Evolutionary conservation across 2,797 vertebrate species (phyloP).

Genomic region (Coilia nasus): DNA sequence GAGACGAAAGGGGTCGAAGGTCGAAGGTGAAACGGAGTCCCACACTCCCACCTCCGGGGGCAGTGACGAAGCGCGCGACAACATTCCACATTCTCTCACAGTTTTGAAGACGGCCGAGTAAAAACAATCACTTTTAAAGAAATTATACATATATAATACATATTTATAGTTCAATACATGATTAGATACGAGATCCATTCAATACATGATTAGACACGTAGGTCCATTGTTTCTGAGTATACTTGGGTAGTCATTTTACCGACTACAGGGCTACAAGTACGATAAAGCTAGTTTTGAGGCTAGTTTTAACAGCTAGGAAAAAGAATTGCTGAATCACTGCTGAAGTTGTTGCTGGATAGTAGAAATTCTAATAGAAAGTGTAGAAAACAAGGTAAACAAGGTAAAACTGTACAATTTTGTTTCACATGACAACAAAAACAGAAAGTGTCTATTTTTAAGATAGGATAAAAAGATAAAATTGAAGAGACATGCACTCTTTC

Average conservation of each 20-base stretch:
- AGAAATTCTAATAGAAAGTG: not conserved
- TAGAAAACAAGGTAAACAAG: slow-evolving; percentile 26
- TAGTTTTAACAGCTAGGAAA: slow-evolving; percentile 1
- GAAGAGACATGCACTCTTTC: not conserved
- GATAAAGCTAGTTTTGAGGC: not conserved
- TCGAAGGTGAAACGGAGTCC: not conserved
- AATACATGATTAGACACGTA: not conserved
- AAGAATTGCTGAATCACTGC: not conserved
- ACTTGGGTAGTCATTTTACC: not conserved
- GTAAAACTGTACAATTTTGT: slow-evolving; percentile 24
- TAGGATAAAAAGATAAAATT: not conserved
- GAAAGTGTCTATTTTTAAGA: not conserved
- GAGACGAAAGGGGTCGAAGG: no score
- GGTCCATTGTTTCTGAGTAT: not conserved
- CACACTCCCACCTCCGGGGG: not conserved
- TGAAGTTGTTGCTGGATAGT: not conserved
- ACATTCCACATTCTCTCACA: not conserved
- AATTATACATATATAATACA: slow-evolving; percentile 12
- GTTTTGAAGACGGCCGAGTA: not conserved
- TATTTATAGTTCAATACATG: slow-evolving; percentile 20
- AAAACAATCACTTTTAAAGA: not conserved
- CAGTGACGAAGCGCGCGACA: no score
- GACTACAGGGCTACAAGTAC: not conserved
- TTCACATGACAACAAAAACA: not conserved
- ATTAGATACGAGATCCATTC: slow-evolving; percentile 12